phyloP scores from a whole-genome alignment of 2,113 vertebrate species.

The Mixornis gularis region DNA sequence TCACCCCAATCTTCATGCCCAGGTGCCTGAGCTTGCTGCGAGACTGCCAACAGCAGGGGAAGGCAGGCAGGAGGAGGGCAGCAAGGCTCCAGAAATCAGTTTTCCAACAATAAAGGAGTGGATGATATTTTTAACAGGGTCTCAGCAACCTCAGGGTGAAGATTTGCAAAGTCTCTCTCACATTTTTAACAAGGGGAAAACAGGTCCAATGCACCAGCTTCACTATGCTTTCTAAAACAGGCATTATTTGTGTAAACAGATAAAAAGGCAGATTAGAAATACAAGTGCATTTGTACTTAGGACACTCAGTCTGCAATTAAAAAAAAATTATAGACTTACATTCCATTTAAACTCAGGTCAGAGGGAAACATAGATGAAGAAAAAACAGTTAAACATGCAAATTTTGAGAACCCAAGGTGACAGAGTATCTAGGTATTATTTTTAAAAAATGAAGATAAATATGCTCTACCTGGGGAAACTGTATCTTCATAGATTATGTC shows the following conservation, averaged over 20 bases:
- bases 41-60: not conserved
- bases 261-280: not conserved
- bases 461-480: not conserved
- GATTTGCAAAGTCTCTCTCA: not conserved
- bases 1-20: not conserved
- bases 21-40: not conserved
- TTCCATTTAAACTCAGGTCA: not conserved
- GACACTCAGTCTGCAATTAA: not conserved
- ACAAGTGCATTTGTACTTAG: not conserved
- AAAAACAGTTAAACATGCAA: not conserved
- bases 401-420: not conserved
- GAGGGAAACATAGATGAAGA: not conserved
- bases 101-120: not conserved
- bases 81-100: not conserved
- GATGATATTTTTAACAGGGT: not conserved
- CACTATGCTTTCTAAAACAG: not conserved
- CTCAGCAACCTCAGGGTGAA: not conserved
- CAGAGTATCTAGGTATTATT: not conserved
- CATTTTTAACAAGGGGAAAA: not conserved
- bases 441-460: slow-evolving; percentile 53
- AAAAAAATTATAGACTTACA: not conserved
- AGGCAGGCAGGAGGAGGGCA: not conserved
- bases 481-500: slow-evolving; percentile 51
- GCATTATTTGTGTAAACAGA: not conserved
- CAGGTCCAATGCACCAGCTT: not conserved